Evolutionary conservation across 2,888 invertebrate species (phyloP).

Genomic region (Patella caerulea): DNA sequence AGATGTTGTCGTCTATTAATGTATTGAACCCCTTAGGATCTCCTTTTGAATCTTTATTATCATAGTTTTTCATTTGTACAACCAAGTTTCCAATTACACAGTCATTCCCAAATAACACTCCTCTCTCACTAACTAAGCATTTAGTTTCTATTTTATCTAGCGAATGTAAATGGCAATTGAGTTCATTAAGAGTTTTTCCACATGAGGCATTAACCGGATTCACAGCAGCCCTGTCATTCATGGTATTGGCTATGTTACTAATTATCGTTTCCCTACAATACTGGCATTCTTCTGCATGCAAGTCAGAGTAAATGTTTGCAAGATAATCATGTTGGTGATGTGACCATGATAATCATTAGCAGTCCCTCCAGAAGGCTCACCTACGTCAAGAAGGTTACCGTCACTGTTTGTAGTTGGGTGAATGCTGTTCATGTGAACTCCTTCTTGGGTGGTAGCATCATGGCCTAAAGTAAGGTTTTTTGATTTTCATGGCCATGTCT

Average conservation of each 20-base stretch:
- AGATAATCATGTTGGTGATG: constrained; percentile 19
- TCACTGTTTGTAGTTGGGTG: constrained; percentile 32
- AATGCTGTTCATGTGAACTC: constrained; percentile 31
- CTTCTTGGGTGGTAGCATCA: constrained; percentile 37
- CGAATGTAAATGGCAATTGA: constrained; percentile 19
- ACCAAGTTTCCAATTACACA: constrained; percentile 32
- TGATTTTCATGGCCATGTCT: not conserved
- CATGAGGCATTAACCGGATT: constrained; percentile 27
- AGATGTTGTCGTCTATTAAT: constrained; percentile 19
- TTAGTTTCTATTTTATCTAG: constrained; percentile 26
- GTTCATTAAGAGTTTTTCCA: constrained; percentile 27
- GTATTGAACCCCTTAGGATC: constrained; percentile 34
- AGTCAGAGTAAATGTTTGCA: constrained; percentile 15
- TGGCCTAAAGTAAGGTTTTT: constrained; percentile 32
- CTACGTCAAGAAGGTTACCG: constrained; percentile 25
- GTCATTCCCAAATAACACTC: constrained; percentile 31
- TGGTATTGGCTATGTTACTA: constrained; percentile 25
- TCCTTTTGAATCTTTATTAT: constrained; percentile 35
- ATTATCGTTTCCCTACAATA: constrained; percentile 16
- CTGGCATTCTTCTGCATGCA: constrained; percentile 21
- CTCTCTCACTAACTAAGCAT: constrained; percentile 10
- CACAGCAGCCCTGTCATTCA: constrained; percentile 32
- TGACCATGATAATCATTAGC: constrained; percentile 31
- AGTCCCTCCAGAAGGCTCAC: constrained; percentile 34
- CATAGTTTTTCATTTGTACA: constrained; percentile 25